phyloP scores from a whole-genome alignment of 2,113 vertebrate species.

The Bubalus kerabau region DNA sequence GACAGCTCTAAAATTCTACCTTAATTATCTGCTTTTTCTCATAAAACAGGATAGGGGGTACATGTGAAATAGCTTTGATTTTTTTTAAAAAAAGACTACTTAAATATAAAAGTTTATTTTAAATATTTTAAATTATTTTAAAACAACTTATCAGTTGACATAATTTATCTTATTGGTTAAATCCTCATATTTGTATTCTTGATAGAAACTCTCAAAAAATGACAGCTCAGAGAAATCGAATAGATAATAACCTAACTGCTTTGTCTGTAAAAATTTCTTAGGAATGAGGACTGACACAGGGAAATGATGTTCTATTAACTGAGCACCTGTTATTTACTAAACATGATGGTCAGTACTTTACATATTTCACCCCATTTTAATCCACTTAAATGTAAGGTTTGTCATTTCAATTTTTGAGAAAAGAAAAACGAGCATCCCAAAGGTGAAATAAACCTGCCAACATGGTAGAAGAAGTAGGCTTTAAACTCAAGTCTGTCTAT shows the following conservation, averaged over 20 bases:
- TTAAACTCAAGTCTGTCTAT: background rate
- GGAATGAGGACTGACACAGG: background rate
- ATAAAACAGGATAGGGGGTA: background rate
- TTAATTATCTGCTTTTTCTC: conserved; percentile 1
- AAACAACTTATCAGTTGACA: conserved; percentile 1
- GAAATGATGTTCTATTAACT: background rate
- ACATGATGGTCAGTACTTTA: background rate
- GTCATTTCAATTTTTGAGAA: background rate
- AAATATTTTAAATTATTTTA: background rate
- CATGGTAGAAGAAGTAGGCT: background rate
- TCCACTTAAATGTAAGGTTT: background rate
- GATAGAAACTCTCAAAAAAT: background rate
- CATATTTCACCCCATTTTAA: background rate
- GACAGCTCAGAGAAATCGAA: background rate
- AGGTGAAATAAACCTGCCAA: background rate
- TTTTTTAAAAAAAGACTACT: background rate
- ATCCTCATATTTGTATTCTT: background rate
- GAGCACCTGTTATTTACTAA: background rate
- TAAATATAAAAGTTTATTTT: background rate
- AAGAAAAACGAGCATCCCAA: background rate
- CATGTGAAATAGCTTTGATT: background rate
- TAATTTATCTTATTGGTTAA: background rate
- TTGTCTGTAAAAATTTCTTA: background rate
- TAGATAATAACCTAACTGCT: background rate
- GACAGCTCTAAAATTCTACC: background rate